These are phyloP conservation scores for Peromyscus aztecus DNA, from an alignment of 2,797 vertebrate genomes.

Conservation along the genomic window DNA sequence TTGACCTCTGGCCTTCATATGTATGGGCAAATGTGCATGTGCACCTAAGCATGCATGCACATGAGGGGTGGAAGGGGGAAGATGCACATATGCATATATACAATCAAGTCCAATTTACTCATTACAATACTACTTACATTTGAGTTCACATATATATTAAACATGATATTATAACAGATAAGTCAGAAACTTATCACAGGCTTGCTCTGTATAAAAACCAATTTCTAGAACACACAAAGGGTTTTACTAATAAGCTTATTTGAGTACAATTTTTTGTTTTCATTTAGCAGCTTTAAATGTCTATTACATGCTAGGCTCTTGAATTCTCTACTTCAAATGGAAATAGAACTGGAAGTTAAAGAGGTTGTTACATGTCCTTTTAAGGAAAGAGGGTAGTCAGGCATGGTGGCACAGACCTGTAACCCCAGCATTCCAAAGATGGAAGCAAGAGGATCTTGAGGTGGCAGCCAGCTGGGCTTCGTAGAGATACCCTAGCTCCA, in stretches of 20 bases:
- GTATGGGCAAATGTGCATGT: not conserved
- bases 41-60: not conserved
- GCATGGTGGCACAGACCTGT: not conserved
- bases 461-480: not conserved
- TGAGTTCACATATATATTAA: not conserved
- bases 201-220: constrained; percentile 44
- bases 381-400: not conserved
- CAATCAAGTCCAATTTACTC: not conserved
- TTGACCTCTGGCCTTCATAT: not conserved
- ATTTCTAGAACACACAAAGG: not conserved
- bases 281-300: not conserved
- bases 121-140: not conserved
- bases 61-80: not conserved
- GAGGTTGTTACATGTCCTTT: not conserved
- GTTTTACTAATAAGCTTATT: constrained; percentile 12
- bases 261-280: constrained; percentile 38
- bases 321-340: not conserved
- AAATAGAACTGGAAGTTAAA: not conserved
- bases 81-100: not conserved
- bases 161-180: not conserved
- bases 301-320: not conserved
- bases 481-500: not conserved
- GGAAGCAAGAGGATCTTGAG: not conserved
- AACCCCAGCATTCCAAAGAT: not conserved
- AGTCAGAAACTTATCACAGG: not conserved